Evolutionary conservation across 2,888 invertebrate species (phyloP), one percentile per base, ranked within the genome.

Genomic region (Alsophila aescularia): DNA sequence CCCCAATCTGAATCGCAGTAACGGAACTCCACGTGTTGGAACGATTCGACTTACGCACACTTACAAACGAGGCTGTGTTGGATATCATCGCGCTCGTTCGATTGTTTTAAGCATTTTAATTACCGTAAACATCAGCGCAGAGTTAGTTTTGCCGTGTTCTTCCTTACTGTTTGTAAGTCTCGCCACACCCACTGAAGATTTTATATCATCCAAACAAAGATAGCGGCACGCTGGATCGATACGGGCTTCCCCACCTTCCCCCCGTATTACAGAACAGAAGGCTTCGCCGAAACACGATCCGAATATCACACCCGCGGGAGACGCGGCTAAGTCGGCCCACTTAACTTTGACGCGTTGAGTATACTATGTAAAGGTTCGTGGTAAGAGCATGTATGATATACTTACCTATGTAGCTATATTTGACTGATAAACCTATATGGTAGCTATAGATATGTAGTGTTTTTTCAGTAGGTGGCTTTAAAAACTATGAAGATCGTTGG

Each of bases 191-290:
- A 73, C 81, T 74, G 69, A 84, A 85, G 87, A 86, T 85, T 87
- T 85, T 85, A 82, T 87, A 84, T 86, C 81, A 85, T 81, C 80
- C 86, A 87, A 89, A 88, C 87, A 87, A 87, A 85, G 86, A 85
- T 77, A 77, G 67, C 61, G 45, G 47, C 40, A n/a, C 27, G 36
- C 9, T 36, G 44, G 50, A 40, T 50, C 49, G 48, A 50, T 50
- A 44, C 14, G 63, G 45, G 52, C 56, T 64, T 71, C 70, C 60
- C 50, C 72, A 75, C 75, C 69, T 35, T 18, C 41, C 34, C 41
- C 57, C 63, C 42, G 67, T 60, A 60, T 66, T 57, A 63, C 62
- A 40, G 73, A 69, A 74, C 76, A 74, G 76, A 73, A 78, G 77
- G 76, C 73, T 74, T 70, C 67, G 69, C 58, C 53, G 67, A 62